These are phyloP conservation scores for Drosophila tanythrix DNA, from an alignment of 2,888 invertebrate genomes.

Conservation along the genomic window DNA sequence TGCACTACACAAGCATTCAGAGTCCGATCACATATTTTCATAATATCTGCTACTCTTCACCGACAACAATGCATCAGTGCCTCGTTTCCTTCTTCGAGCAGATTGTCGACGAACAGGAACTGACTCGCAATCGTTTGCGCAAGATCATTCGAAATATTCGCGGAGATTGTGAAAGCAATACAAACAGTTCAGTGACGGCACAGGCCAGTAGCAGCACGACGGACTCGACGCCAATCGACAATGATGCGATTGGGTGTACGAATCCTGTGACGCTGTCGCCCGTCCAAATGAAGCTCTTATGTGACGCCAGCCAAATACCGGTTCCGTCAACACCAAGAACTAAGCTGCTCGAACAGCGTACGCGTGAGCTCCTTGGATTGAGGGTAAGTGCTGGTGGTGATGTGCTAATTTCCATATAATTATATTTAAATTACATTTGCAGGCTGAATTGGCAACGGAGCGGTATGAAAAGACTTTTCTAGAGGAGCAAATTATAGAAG, in stretches of 20 bases:
- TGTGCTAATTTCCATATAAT: neutral
- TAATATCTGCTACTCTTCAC: slow-evolving; percentile 77
- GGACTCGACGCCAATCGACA: slow-evolving; percentile 1
- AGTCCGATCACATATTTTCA: slow-evolving; percentile 78
- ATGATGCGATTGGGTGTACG: neutral
- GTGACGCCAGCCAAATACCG: neutral
- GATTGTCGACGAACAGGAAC: slow-evolving; percentile 55
- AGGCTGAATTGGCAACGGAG: slow-evolving; percentile 82
- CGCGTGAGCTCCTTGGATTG: slow-evolving; percentile 77
- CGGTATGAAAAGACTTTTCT: slow-evolving; percentile 81
- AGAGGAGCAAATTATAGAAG: slow-evolving; percentile 80
- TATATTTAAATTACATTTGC: neutral
- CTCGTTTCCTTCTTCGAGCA: slow-evolving; percentile 80
- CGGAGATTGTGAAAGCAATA: neutral
- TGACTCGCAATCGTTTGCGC: slow-evolving; percentile 71
- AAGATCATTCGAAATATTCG: slow-evolving; percentile 68
- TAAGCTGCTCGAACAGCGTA: slow-evolving; percentile 79
- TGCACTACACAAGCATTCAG: slow-evolving; percentile 83
- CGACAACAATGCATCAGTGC: slow-evolving; percentile 70
- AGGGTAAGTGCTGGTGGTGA: slow-evolving; percentile 59
- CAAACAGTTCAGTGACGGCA: neutral
- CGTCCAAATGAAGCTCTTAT: neutral
- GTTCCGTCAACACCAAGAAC: slow-evolving; percentile 59
- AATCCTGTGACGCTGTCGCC: neutral
- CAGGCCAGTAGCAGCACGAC: neutral